Percentiles rank a stretch among this genome's conserved stretches.
These are phyloP conservation scores for Panthera tigris DNA, from an alignment of 2,113 vertebrate species.

Conservation along the genomic window DNA sequence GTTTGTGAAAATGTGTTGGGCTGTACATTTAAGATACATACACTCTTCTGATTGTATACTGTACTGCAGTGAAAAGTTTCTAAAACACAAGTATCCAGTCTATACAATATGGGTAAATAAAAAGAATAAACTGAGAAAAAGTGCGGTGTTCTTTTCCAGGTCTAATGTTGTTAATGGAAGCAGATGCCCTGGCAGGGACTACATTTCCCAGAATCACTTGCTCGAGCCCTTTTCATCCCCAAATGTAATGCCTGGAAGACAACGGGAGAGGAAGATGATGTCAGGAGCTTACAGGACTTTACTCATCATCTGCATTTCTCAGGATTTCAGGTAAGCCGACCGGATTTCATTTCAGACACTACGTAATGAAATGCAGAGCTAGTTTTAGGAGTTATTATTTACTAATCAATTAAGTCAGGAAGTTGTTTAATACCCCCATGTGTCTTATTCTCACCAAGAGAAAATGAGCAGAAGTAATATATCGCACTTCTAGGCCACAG, in stretches of 20 bases:
- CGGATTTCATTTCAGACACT: conserved; percentile 22
- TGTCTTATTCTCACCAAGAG: not conserved
- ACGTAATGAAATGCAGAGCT: conserved; percentile 10
- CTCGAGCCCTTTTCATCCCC: not conserved
- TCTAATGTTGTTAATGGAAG: not conserved
- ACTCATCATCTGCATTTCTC: not conserved
- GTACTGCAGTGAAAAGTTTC: not conserved
- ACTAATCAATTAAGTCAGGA: conserved; percentile 56
- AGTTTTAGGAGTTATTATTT: conserved; percentile 61
- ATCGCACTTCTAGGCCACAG: not conserved
- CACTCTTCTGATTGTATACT: not conserved
- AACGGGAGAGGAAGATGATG: not conserved
- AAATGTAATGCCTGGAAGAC: not conserved
- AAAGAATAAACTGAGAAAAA: not conserved
- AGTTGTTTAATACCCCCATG: conserved; percentile 42
- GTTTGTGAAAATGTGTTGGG: not conserved
- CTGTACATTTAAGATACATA: not conserved
- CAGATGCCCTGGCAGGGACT: not conserved
- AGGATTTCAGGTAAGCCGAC: conserved; percentile 50
- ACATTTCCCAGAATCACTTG: not conserved
- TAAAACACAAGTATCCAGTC: not conserved
- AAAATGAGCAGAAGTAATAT: not conserved
- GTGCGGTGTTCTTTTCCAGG: not conserved
- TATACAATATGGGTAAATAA: not conserved
- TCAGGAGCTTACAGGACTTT: not conserved